Base-by-base conservation (phyloP, 2,797 vertebrate species). In the Yasuhikotakia modesta region DNA sequence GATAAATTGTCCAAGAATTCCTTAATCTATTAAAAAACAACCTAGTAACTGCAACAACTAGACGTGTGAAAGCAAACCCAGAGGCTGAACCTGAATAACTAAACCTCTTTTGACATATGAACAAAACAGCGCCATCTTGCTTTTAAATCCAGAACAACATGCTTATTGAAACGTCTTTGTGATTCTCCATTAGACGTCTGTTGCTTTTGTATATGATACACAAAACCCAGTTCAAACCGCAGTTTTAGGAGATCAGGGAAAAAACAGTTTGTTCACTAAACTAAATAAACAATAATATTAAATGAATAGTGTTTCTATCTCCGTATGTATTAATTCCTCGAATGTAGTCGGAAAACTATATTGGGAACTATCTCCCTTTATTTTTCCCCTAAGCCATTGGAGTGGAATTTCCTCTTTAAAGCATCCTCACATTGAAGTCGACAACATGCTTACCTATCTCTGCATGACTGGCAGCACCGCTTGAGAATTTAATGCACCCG, bases 401-500 rank as follows among this genome's bases (percentile, higher is more conserved):
- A 27, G 52, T 60, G 8, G 8, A 60, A 60, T 76, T 68, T 57
- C 65, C 22, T 14, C 58, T 10, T 66, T 35, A 21, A 43, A 64
- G 50, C 43, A 24, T 50, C 50, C 43, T 19, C 35, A 67, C 32
- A 14, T 63, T 58, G 21, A 60, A 35, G 45, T 70, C 52, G 71
- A 80, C 45, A 74, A 52, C 71, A 80, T 68, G 71, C 71, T 74
- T 74, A 68, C 70, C 78, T 73, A 66, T 69, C 64, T 63, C 71
- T 74, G 78, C 78, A 71, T 81, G 71, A 81, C 73, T 71, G 89
- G 89, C 90, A 90, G 92, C 89, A 88, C 89, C 72, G 88, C 58
- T 66, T 64, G 91, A 91, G 92, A 94, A 91, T 93, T 93, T 93
- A 91, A 91, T 94, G 94, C 92, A 94, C 91, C 91, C 90, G 79